Base-by-base conservation (phyloP, 2,888 invertebrate genomes). In the Alloscopus bannaensis region DNA sequence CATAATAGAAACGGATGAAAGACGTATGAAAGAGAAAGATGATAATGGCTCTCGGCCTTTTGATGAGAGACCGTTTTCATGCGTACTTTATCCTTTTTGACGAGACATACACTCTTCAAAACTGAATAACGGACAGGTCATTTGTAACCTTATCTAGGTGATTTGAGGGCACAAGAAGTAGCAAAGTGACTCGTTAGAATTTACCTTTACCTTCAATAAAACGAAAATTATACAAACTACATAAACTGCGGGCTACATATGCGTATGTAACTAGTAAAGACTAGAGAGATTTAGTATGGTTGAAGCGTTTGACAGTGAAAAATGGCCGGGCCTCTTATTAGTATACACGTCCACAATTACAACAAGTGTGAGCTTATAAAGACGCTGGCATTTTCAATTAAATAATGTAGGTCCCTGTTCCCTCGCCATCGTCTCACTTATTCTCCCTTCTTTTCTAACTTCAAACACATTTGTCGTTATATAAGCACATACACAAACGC, bases 61-160 rank as follows among this genome's bases (percentile, higher is more conserved):
- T n/a, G n/a, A 4, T 45, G 45, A 16, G 45, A 45, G 45, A 45
- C 45, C 45, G 13, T 45, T 36, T 45, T 45, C 45, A 45, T 16
- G 45, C 8, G n/a, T 45, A 16, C n/a, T 45, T 45, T 45, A 45
- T 45, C 45, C 45, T 45, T 45, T 45, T 45, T 3, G 45, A n/a
- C 45, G 18, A 45, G 13, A 16, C 45, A 36, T 36, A 16, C 45
- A 45, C 18, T n/a, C 52, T 52, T 28, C 29, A 31, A 45, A 69
- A 69, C 57, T 69, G 69, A 69, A 69, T 69, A 69, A 69, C 69
- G 69, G 69, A 69, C 57, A 69, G 69, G 69, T 69, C 69, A 69
- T 69, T 69, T 69, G 69, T 69, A 69, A 69, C 55, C n/a, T 55
- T 57, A 8, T 57, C 26, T 57, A 69, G 69, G 69, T 57, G 55